Evolutionary conservation across 2,888 invertebrate species (phyloP).

Genomic region (Drosophila peninsularis): DNA sequence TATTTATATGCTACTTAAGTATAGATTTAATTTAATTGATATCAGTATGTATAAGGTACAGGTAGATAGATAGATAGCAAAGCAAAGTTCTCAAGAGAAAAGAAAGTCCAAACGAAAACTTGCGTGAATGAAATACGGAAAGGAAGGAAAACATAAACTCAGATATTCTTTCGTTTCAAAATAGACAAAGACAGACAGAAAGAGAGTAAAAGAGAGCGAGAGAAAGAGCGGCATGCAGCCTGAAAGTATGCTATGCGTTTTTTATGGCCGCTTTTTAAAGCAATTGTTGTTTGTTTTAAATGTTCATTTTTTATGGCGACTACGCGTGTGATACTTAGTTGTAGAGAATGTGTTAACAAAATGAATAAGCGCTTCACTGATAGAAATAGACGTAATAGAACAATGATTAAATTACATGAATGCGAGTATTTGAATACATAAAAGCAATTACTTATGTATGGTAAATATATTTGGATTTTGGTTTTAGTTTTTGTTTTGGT

Average conservation of each 20-base stretch:
- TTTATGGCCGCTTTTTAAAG: slow-evolving; percentile 39
- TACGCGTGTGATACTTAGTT: slow-evolving; percentile 44
- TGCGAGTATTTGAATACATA: slow-evolving; percentile 43
- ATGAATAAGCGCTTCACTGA: slow-evolving; percentile 38
- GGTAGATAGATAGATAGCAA: slow-evolving; percentile 36
- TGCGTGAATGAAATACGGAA: slow-evolving; percentile 29
- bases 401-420: slow-evolving; percentile 44
- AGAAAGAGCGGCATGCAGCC: slow-evolving; percentile 53
- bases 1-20: slow-evolving; percentile 55
- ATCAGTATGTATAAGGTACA: slow-evolving; percentile 16
- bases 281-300: slow-evolving; percentile 7
- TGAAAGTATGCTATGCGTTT: slow-evolving; percentile 49
- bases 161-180: slow-evolving; percentile 4
- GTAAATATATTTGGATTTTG: slow-evolving; percentile 1
- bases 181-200: slow-evolving; percentile 20
- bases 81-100: slow-evolving; percentile 37
- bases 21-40: slow-evolving; percentile 35
- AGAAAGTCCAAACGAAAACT: slow-evolving; percentile 27
- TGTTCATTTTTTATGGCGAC: slow-evolving; percentile 20
- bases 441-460: slow-evolving; percentile 47
- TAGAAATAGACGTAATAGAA: slow-evolving; percentile 42
- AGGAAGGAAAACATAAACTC: not conserved
- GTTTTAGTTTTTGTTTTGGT: too few relatives aligned
- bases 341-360: slow-evolving; percentile 43
- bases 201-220: slow-evolving; percentile 22